Base-by-base conservation (phyloP, 2,113 vertebrate species). In the Galbula dea region DNA sequence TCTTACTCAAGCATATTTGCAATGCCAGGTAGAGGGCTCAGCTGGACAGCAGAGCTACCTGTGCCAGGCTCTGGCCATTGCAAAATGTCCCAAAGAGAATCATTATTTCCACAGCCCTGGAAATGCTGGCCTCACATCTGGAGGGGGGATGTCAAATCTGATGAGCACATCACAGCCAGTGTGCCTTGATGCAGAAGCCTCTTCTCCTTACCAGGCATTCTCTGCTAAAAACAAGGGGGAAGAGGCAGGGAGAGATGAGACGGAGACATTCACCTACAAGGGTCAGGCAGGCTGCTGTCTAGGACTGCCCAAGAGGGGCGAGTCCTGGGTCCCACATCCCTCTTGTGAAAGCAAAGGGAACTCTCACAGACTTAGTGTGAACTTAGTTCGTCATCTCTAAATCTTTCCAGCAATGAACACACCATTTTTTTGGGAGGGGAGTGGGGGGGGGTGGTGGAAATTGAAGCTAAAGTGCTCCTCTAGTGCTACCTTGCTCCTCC, bases 11-110 rank as follows among this genome's bases (percentile, higher is more conserved):
- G 63, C 74, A 58, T 92, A 73, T 52, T 89, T 94, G 87, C 39
- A 89, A 63, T 83, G 85, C 57, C 75, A 89, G 93, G 91, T 95
- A 86, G 83, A 79, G 49, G 63, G 71, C 81, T 72, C 77, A 51
- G 71, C 59, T 66, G 82, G 84, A 58, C 45, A 51, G 62, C 54
- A 66, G 59, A n/a, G 78, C 66, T 61, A 45, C 51, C 49, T 1
- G 51, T 81, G 83, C 73, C 69, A 82, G 87, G 62, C 82, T 68
- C 71, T 32, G 67, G 26, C 30, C 66, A 39, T 37, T 57, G 73
- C 41, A 43, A 55, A 77, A 58, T 22, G 32, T 69, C 81, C 45
- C 45, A 32, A 43, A 41, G 61, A 49, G 57, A 86, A 49, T 87
- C 72, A 66, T 30, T 66, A 76, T 66, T n/a, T 52, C 34, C 55